A percentile compares a stretch with the other conserved stretches of the same genome.
Evolutionary conservation across 2,888 invertebrate genomes (phyloP).

Genomic region (Drosophila pseudotakahashii): DNA sequence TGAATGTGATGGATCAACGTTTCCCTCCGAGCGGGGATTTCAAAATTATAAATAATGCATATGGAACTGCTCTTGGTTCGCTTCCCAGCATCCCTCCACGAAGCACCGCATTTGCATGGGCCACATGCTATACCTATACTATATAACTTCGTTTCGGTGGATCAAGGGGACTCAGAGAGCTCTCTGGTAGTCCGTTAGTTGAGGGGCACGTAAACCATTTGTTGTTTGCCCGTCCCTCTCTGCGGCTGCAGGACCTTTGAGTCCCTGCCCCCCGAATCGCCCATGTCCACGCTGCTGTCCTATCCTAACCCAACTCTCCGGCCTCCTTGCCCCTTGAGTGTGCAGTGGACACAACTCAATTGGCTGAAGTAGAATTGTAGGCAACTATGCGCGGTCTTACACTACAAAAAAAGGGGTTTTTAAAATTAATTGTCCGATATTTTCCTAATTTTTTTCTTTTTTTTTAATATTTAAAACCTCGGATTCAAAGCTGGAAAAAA

Average conservation of each 20-base stretch:
- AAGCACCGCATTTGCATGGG: slow-evolving; percentile 14
- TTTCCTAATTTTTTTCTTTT: too few species aligned
- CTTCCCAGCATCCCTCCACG: background rate
- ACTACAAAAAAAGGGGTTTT: background rate
- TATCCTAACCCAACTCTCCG: background rate
- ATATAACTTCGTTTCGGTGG: slow-evolving; percentile 12
- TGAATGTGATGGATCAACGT: slow-evolving; percentile 1
- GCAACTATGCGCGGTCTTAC: slow-evolving; percentile 2
- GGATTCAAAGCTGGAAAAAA: too few species aligned
- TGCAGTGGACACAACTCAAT: slow-evolving; percentile 69
- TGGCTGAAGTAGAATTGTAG: slow-evolving; percentile 50
- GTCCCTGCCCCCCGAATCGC: slow-evolving; percentile 6
- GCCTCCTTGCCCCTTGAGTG: slow-evolving; percentile 34
- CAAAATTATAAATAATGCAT: slow-evolving; percentile 16
- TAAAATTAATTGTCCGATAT: too few species aligned
- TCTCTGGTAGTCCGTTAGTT: slow-evolving; percentile 44
- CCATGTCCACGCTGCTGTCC: slow-evolving; percentile 3
- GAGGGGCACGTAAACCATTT: slow-evolving; percentile 73
- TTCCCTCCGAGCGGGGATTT: background rate
- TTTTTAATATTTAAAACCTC: too few species aligned
- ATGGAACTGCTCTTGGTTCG: background rate
- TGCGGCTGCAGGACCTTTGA: slow-evolving; percentile 23
- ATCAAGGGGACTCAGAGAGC: slow-evolving; percentile 4
- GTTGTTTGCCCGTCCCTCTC: slow-evolving; percentile 68
- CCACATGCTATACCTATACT: slow-evolving; percentile 1